Percentiles rank a stretch among this genome's conserved stretches.
phyloP scores from a whole-genome alignment of 1,140 invertebrate species.

The Delia radicum region DNA sequence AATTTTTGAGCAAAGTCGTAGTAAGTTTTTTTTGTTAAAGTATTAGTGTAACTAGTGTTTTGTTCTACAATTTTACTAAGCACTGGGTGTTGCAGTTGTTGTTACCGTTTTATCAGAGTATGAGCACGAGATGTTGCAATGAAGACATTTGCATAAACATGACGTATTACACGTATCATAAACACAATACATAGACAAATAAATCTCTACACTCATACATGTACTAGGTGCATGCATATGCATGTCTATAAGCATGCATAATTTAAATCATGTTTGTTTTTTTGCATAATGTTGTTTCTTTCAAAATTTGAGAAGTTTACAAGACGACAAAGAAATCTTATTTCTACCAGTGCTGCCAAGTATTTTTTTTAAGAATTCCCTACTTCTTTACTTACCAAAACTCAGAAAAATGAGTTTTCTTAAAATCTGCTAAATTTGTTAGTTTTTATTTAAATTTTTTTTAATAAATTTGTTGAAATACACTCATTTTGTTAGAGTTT shows the following conservation, averaged over 20 bases:
- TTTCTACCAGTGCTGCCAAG: too few relatives aligned
- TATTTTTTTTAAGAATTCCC: too few relatives aligned
- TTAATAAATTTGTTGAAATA: too few relatives aligned
- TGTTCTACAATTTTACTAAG: neutral
- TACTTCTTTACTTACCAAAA: too few relatives aligned
- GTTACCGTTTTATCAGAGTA: neutral
- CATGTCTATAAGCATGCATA: neutral
- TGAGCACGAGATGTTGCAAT: slow-evolving; percentile 6
- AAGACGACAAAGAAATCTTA: slow-evolving; percentile 1
- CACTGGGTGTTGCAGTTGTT: neutral
- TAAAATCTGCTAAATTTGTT: too few relatives aligned
- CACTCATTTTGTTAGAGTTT: too few relatives aligned
- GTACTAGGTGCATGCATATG: neutral
- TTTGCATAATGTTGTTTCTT: neutral
- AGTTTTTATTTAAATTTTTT: too few relatives aligned
- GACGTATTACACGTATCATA: slow-evolving; percentile 23
- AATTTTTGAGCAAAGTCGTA: too few relatives aligned
- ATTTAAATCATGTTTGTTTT: neutral
- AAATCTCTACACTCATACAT: slow-evolving; percentile 12
- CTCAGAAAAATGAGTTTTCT: too few relatives aligned
- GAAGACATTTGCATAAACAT: slow-evolving; percentile 22
- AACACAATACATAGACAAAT: slow-evolving; percentile 12
- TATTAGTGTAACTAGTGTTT: neutral
- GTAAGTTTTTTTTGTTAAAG: neutral
- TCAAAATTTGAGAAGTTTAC: slow-evolving; percentile 10